Conservation (phyloP, 2,113 vertebrate species). For the Aegotheles bennettii region DNA sequence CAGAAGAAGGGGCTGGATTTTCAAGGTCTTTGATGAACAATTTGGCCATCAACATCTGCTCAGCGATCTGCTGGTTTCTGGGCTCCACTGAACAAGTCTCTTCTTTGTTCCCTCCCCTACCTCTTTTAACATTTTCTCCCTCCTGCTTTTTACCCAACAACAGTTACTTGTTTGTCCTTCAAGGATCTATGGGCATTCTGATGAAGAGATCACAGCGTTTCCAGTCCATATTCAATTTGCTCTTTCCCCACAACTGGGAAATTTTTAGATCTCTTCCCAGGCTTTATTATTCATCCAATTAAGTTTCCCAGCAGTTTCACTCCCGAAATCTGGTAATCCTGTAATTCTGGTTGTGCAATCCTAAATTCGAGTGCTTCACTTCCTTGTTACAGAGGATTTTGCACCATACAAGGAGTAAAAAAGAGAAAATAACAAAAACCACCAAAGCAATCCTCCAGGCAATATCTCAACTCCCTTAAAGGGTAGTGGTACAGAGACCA, state of each 20-base stretch:
- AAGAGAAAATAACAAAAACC: not conserved
- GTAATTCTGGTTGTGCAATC: not conserved
- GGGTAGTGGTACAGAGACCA: fast-evolving
- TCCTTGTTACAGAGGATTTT: not conserved
- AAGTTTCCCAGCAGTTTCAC: not conserved
- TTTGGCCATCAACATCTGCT: not conserved
- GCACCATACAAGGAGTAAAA: not conserved
- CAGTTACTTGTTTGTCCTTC: not conserved
- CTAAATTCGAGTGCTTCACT: not conserved
- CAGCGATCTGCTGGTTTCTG: not conserved
- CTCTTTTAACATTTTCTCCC: not conserved
- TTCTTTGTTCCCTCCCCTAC: not conserved
- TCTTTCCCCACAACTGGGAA: not conserved
- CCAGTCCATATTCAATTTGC: not conserved
- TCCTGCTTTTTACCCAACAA: not conserved
- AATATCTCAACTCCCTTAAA: not conserved
- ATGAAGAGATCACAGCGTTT: not conserved
- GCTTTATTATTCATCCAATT: not conserved
- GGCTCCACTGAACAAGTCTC: not conserved
- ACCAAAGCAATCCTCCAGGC: not conserved
- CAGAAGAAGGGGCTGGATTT: not conserved
- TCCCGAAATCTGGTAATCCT: not conserved
- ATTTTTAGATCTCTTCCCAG: not conserved
- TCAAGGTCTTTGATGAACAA: not conserved
- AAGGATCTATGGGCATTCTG: not conserved